Evolutionary conservation across 2,797 vertebrate genomes (phyloP).

Genomic region (Sebastes baramenuke): DNA sequence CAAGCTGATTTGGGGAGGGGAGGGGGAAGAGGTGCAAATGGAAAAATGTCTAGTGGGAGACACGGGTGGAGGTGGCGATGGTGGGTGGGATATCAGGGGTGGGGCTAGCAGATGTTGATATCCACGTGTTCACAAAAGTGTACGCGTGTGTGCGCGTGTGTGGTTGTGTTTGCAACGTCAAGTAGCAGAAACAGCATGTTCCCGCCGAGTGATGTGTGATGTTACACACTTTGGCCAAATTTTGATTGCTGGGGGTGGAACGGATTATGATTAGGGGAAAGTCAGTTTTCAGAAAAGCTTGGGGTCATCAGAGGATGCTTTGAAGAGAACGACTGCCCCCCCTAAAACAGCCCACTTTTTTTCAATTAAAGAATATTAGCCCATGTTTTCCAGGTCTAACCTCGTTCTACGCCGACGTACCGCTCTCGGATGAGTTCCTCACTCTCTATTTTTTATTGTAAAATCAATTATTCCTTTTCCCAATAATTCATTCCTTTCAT

Average conservation of each 20-base stretch:
- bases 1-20: conserved; percentile 64
- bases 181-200: conserved; percentile 23
- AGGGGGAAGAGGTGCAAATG: conserved; percentile 81
- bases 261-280: background rate
- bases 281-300: conserved; percentile 3
- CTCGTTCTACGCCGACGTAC: background rate
- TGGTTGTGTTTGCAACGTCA: background rate
- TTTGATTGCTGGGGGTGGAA: background rate
- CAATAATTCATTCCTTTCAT: conserved; percentile 2
- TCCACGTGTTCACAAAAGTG: conserved; percentile 25
- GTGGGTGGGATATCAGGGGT: conserved; percentile 49
- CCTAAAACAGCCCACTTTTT: background rate
- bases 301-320: conserved; percentile 1
- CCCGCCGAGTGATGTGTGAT: conserved; percentile 34
- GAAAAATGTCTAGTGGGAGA: conserved; percentile 79
- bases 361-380: conserved; percentile 1
- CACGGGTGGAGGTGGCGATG: conserved; percentile 42
- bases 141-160: background rate
- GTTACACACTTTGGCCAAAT: background rate
- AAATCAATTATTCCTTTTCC: conserved; percentile 13
- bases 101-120: conserved; percentile 52
- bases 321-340: background rate
- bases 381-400: background rate
- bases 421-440: background rate
- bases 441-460: conserved; percentile 14